phyloP scores from a whole-genome alignment of 2,888 invertebrate genomes.

The Thysanoteuthis rhombus region DNA sequence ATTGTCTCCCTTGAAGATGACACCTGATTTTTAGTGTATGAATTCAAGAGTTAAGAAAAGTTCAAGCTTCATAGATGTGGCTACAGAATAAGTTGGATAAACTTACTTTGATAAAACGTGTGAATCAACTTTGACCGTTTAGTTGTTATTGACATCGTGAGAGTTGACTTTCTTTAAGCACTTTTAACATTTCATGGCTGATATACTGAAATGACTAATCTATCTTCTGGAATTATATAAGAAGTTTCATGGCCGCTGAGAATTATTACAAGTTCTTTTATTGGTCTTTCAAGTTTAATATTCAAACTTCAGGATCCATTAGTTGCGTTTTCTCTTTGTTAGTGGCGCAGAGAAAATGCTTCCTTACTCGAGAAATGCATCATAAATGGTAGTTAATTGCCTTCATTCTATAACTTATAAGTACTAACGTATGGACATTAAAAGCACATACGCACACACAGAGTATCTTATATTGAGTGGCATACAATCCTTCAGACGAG shows the following conservation, averaged over 20 bases:
- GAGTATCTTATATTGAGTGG: neutral
- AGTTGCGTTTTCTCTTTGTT: neutral
- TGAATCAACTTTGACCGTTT: neutral
- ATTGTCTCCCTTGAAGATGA: no score
- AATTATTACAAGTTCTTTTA: neutral
- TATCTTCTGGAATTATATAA: neutral
- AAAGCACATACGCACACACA: neutral
- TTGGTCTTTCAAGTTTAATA: no score
- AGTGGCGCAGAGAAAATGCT: neutral
- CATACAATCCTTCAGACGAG: neutral
- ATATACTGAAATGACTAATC: neutral
- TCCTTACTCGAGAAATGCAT: neutral
- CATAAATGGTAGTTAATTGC: neutral
- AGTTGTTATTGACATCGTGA: neutral
- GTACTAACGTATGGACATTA: neutral
- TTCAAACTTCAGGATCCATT: neutral
- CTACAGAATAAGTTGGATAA: no score
- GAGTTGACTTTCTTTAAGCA: neutral
- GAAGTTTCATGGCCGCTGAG: neutral
- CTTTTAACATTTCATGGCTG: neutral
- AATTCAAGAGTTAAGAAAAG: no score
- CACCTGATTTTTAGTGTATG: no score
- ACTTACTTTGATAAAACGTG: neutral
- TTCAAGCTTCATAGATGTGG: no score
- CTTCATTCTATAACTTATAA: neutral